A percentile compares a stretch with the other conserved stretches of the same genome.
Conservation (phyloP, 1,140 invertebrate species). For the Caenorhabditis tropicalis region DNA sequence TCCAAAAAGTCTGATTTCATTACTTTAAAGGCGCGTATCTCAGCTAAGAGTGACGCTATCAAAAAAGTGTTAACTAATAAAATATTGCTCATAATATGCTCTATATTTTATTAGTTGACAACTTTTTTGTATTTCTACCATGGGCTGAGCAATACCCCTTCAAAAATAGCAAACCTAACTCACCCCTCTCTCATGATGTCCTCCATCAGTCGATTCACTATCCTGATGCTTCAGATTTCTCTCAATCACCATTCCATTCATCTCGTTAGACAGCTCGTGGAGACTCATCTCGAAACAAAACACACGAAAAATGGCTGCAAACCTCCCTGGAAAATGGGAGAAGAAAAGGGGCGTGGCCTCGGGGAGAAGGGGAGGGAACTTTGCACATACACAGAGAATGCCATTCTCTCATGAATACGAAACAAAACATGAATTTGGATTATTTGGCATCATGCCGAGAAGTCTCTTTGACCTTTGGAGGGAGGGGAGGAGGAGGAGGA, state of each 20-base stretch:
- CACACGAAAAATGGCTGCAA: no score
- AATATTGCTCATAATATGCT: no score
- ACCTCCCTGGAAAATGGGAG: no score
- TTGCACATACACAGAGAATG: not conserved
- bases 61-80: no score
- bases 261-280: not conserved
- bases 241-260: not conserved
- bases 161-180: not conserved
- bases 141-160: no score
- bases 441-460: not conserved
- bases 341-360: not conserved
- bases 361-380: not conserved
- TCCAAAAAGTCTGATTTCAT: no score
- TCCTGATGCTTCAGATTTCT: not conserved
- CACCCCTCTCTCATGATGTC: slow-evolving; percentile 22
- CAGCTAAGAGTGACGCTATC: no score
- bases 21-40: no score
- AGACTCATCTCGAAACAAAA: not conserved
- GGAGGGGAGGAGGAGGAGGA: not conserved
- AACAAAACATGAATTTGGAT: slow-evolving; percentile 33
- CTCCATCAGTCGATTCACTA: not conserved
- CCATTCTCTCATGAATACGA: slow-evolving; percentile 37
- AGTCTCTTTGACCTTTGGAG: slow-evolving; percentile 21
- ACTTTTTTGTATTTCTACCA: no score
- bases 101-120: no score